phyloP scores from a whole-genome alignment of 1,140 invertebrate genomes.

The Caerostris darwini region DNA sequence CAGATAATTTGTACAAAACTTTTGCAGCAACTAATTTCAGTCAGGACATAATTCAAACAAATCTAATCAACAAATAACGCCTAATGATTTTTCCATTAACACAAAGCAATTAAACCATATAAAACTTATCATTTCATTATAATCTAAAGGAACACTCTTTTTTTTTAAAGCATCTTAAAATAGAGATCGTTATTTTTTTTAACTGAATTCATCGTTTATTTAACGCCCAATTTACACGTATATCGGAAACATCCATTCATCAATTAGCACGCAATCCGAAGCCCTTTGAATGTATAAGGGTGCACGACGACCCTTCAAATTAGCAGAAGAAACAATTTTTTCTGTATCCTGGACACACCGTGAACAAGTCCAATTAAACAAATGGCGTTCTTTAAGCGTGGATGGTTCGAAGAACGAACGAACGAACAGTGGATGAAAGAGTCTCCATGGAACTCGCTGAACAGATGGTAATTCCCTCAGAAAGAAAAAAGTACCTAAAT shows the following conservation, averaged over 20 bases:
- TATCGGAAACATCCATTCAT: background rate
- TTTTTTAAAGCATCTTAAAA: background rate
- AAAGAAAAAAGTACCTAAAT: slow-evolving; percentile 23
- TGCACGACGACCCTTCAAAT: background rate
- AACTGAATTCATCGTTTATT: background rate
- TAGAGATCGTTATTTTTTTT: background rate
- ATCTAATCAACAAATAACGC: too few species aligned
- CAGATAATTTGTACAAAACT: too few species aligned
- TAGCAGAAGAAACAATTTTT: background rate
- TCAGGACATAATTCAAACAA: too few species aligned
- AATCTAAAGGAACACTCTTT: background rate
- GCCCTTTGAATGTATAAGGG: background rate
- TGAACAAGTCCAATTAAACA: slow-evolving; percentile 51
- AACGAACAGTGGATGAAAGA: background rate
- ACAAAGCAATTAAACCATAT: background rate
- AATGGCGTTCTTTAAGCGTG: slow-evolving; percentile 47
- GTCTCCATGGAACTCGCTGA: background rate
- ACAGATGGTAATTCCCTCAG: slow-evolving; percentile 50
- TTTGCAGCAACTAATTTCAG: too few species aligned
- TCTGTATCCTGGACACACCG: slow-evolving; percentile 22
- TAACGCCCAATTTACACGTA: background rate
- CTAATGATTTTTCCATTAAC: background rate
- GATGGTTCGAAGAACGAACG: background rate
- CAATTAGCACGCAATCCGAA: background rate
- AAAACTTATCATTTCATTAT: background rate